phyloP scores from a whole-genome alignment of 2,888 invertebrate genomes.

The Platycnemis pennipes region DNA sequence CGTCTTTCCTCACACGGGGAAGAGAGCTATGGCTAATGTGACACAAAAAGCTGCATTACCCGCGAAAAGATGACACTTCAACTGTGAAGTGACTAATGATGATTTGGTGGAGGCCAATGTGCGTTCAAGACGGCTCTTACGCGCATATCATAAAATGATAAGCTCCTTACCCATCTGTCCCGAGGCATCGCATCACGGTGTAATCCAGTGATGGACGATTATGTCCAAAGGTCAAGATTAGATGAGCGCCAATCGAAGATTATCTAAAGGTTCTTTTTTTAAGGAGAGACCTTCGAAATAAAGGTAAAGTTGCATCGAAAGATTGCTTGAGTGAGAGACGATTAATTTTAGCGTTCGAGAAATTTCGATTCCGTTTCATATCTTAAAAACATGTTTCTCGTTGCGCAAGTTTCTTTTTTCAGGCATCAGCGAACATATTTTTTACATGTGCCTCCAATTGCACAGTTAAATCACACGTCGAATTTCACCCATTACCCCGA shows the following conservation, averaged over 20 bases:
- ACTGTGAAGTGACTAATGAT: background rate
- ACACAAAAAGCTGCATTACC: background rate
- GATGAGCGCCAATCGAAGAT: background rate
- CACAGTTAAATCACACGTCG: too few relatives aligned
- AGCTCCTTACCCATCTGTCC: constrained; percentile 15
- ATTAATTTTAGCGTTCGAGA: background rate
- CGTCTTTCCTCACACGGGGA: background rate
- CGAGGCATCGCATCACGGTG: background rate
- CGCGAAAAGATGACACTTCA: background rate
- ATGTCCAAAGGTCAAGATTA: background rate
- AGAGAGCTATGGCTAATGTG: background rate
- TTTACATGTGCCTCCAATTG: too few relatives aligned
- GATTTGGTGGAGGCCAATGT: background rate
- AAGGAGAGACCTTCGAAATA: background rate
- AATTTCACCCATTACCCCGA: too few relatives aligned
- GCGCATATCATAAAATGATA: constrained; percentile 10
- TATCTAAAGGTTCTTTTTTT: background rate
- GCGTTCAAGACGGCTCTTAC: background rate
- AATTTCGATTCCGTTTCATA: background rate
- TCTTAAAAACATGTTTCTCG: too few relatives aligned
- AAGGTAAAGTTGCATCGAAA: background rate
- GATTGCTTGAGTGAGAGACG: background rate
- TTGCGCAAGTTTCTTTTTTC: too few relatives aligned
- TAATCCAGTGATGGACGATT: constrained; percentile 12
- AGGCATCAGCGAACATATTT: too few relatives aligned